Conservation (phyloP, 2,113 vertebrate genomes). For the Corythornis madagascariensis region DNA sequence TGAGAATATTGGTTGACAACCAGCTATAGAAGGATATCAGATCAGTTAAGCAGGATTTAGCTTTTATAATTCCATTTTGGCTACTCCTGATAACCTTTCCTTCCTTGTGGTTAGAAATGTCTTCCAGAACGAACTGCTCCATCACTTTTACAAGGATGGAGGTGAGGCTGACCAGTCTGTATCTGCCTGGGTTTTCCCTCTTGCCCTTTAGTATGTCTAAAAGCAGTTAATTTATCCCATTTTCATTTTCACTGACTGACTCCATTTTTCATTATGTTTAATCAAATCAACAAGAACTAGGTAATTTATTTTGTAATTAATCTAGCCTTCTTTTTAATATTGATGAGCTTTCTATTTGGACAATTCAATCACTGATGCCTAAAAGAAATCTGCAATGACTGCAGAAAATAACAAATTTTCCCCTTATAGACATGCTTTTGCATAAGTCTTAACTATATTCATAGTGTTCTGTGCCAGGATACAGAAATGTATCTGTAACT, state of each 20-base stretch:
- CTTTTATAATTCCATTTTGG: too few species aligned
- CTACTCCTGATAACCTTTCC: too few species aligned
- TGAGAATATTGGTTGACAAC: too few species aligned
- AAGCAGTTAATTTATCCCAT: neutral
- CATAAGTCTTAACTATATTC: neutral
- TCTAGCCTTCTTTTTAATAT: neutral
- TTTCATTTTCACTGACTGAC: neutral
- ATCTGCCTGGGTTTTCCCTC: too few species aligned
- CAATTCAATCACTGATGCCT: neutral
- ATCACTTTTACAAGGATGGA: too few species aligned
- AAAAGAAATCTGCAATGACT: neutral
- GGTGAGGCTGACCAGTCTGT: too few species aligned
- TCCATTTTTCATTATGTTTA: slow-evolving; percentile 34
- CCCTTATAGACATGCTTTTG: neutral
- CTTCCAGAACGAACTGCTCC: too few species aligned
- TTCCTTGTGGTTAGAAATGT: too few species aligned
- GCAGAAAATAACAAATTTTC: neutral
- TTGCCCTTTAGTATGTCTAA: neutral
- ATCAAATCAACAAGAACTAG: slow-evolving; percentile 5
- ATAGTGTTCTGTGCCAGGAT: neutral
- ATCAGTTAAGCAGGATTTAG: too few species aligned
- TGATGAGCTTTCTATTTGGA: slow-evolving; percentile 28
- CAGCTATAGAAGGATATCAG: too few species aligned
- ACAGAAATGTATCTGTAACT: neutral
- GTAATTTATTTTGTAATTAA: slow-evolving; percentile 62